Evolutionary conservation across 2,888 invertebrate genomes (phyloP), one percentile per base, ranked within the genome.

Genomic region (Acronicta aceris): DNA sequence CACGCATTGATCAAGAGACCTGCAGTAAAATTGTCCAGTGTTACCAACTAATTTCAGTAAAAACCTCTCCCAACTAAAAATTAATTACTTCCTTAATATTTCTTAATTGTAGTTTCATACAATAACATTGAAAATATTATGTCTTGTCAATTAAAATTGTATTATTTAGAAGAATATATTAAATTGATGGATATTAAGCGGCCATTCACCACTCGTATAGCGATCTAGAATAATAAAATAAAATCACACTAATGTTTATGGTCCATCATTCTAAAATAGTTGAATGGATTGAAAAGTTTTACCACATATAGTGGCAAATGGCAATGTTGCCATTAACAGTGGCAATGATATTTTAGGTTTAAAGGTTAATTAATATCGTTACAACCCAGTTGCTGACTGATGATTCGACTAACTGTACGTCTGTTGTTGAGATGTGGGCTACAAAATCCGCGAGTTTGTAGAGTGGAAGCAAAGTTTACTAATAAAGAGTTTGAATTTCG

Each of bases 301-400:
- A 8, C 6, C 7, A 6, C 13, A 27, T 46, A 46, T 27, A n/a
- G n/a, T n/a, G n/a, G n/a, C n/a, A n/a, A 13, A 13, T 25, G 5
- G 42, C 21, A 40, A 8, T 51, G 43, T 50, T 30, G 43, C 16
- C 33, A 43, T 7, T 30, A 38, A 12, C 16, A 15, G 30, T 30
- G 30, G 12, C 52, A 17, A 43, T 56, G 15, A 8, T 52, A 33
- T 49, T 56, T 55, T 17, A 42, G 27, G 33, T 15, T 33, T 55
- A 61, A 69, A 69, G 56, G 52, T 58, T 56, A 49, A 70, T 63
- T 47, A 47, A 41, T 16, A 66, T 59, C 36, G 59, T 68, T 62
- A 59, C 59, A 65, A 55, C 40, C 62, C 62, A 68, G 58, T 68
- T 65, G 58, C 27, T 36, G 52, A 41, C 21, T 54, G 27, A 42